phyloP scores from a whole-genome alignment of 2,888 invertebrate species.

The Isotomurus palustris region DNA sequence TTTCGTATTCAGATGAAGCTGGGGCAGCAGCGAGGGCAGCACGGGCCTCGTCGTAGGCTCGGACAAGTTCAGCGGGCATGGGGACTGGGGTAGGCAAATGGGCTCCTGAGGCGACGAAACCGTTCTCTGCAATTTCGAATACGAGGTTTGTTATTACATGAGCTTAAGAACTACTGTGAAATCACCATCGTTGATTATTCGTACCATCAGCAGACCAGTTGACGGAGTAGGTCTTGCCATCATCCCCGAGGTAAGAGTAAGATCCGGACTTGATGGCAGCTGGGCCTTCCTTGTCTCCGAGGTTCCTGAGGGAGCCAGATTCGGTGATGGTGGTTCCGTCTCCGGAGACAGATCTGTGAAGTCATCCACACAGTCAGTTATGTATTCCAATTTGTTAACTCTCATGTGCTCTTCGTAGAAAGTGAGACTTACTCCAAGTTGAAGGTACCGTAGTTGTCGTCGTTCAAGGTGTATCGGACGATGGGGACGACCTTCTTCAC shows the following conservation, averaged over 20 bases:
- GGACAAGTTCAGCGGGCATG: slow-evolving; percentile 12
- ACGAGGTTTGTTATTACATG: not conserved
- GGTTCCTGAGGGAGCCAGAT: slow-evolving; percentile 11
- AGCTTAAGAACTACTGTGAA: not conserved
- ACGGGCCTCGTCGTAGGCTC: not conserved
- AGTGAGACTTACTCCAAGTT: slow-evolving; percentile 3
- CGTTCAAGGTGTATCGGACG: slow-evolving; percentile 12
- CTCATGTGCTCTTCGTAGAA: not conserved
- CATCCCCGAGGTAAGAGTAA: slow-evolving; percentile 28
- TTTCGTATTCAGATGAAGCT: not conserved
- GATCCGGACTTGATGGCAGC: slow-evolving; percentile 25
- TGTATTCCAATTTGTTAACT: not conserved
- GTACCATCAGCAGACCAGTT: slow-evolving; percentile 21
- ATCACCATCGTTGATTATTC: not conserved
- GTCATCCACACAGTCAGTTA: not conserved
- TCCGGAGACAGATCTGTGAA: slow-evolving; percentile 8
- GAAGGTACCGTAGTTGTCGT: slow-evolving; percentile 19
- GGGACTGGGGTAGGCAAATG: slow-evolving; percentile 20
- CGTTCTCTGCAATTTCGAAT: slow-evolving; percentile 1
- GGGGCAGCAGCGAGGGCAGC: not conserved
- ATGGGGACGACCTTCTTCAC: slow-evolving; percentile 12
- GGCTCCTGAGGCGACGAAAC: slow-evolving; percentile 10
- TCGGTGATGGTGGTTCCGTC: slow-evolving; percentile 10
- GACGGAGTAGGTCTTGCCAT: slow-evolving; percentile 27
- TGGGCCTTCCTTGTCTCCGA: slow-evolving; percentile 20